A percentile compares a stretch with the other conserved stretches of the same genome.
These are phyloP conservation scores for Asteroscopus sphinx DNA, from an alignment of 2,888 invertebrate species.

Conservation along the genomic window DNA sequence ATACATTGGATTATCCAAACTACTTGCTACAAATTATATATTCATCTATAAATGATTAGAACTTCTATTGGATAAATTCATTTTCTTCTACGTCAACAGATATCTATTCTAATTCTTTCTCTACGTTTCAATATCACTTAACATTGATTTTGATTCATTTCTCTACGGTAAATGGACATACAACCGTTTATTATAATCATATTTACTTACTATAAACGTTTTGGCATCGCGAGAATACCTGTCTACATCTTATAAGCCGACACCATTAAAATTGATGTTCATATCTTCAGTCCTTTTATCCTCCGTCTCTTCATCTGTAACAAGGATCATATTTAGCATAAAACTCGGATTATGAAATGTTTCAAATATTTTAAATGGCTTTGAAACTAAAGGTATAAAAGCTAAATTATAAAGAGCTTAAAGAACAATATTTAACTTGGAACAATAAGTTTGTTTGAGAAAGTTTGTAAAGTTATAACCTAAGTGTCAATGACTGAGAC, in stretches of 20 bases:
- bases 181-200: constrained; percentile 80
- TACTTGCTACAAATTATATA: constrained; percentile 59
- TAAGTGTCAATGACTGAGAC: constrained; percentile 9
- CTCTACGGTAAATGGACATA: constrained; percentile 88
- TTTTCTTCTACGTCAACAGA: constrained; percentile 76
- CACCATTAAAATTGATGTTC: constrained; percentile 61
- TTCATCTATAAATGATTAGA: constrained; percentile 67
- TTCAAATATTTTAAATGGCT: constrained; percentile 23
- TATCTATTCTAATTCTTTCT: constrained; percentile 62
- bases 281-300: constrained; percentile 63
- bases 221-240: constrained; percentile 84
- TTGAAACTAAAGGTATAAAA: constrained; percentile 29
- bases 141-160: constrained; percentile 71
- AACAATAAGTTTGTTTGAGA: constrained; percentile 5
- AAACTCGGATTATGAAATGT: constrained; percentile 26
- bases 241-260: constrained; percentile 54
- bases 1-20: constrained; percentile 54
- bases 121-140: constrained; percentile 67
- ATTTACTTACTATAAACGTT: constrained; percentile 71
- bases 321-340: constrained; percentile 34
- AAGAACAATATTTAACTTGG: not conserved
- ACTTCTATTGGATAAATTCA: constrained; percentile 75
- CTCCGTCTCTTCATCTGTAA: constrained; percentile 83
- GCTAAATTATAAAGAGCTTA: constrained; percentile 20
- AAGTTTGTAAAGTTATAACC: constrained; percentile 3